phyloP scores from a whole-genome alignment of 2,797 vertebrate genomes.

The Scolopax rusticola region DNA sequence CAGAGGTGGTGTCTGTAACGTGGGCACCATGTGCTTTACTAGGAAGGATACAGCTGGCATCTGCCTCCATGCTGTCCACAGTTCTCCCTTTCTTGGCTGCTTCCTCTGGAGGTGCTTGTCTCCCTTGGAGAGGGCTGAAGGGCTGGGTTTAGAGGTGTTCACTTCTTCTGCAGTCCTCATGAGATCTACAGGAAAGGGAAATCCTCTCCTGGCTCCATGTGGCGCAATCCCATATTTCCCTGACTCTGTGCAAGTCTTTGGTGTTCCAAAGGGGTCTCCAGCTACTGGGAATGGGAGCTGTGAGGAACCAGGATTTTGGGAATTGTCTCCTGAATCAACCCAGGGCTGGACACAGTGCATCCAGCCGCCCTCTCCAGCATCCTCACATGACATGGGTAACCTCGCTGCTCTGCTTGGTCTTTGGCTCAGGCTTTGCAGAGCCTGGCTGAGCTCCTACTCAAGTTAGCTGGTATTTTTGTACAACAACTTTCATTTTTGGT shows the following conservation, averaged over 20 bases:
- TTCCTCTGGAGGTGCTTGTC: neutral
- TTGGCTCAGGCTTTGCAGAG: neutral
- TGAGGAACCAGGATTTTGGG: neutral
- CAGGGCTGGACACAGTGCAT: neutral
- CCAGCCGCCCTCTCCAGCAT: neutral
- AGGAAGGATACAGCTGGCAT: neutral
- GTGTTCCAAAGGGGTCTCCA: neutral
- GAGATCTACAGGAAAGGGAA: neutral
- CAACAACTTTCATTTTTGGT: neutral
- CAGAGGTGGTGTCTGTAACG: accelerated
- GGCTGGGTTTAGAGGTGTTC: accelerated
- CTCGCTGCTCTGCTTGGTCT: neutral
- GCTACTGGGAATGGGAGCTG: accelerated
- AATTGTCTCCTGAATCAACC: accelerated
- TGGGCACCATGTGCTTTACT: neutral
- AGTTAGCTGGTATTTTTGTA: neutral
- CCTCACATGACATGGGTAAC: neutral
- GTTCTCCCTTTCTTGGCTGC: neutral
- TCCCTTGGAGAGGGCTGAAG: neutral
- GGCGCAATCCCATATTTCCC: neutral
- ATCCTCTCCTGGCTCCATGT: neutral
- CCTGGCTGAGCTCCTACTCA: neutral
- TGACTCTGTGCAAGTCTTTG: neutral
- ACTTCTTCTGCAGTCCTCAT: neutral
- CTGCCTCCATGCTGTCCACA: neutral